Evolutionary conservation across 1,140 invertebrate species (phyloP).

Genomic region (Leptopilina boulardi): DNA sequence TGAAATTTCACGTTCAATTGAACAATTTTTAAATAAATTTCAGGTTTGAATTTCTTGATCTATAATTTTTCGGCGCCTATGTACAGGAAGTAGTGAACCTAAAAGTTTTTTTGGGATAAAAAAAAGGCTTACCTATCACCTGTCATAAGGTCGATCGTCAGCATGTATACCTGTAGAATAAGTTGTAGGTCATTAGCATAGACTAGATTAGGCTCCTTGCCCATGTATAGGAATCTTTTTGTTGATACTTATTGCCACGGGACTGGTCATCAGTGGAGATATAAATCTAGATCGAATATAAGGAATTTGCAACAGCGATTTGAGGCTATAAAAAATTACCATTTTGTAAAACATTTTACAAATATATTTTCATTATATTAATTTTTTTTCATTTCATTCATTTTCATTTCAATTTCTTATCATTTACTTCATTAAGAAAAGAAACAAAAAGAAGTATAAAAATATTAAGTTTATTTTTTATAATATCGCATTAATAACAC

Average conservation of each 20-base stretch:
- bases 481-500: too few relatives aligned
- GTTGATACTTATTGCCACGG: conserved; percentile 67
- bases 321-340: too few relatives aligned
- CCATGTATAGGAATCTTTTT: conserved; percentile 74
- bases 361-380: too few relatives aligned
- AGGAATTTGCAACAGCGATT: not conserved
- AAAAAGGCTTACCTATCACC: conserved; percentile 65
- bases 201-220: conserved; percentile 68
- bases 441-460: too few relatives aligned
- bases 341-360: too few relatives aligned
- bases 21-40: not conserved
- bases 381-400: too few relatives aligned
- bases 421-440: too few relatives aligned
- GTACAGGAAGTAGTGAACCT: not conserved
- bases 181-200: conserved; percentile 72
- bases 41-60: not conserved
- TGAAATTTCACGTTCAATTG: not conserved
- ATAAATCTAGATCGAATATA: not conserved
- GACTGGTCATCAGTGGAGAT: conserved; percentile 52
- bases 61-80: not conserved
- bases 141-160: conserved; percentile 69
- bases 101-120: conserved; percentile 56
- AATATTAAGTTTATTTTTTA: too few relatives aligned
- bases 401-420: too few relatives aligned
- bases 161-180: conserved; percentile 76